Conservation (phyloP, 1,140 invertebrate species). For the Apis dorsata region DNA sequence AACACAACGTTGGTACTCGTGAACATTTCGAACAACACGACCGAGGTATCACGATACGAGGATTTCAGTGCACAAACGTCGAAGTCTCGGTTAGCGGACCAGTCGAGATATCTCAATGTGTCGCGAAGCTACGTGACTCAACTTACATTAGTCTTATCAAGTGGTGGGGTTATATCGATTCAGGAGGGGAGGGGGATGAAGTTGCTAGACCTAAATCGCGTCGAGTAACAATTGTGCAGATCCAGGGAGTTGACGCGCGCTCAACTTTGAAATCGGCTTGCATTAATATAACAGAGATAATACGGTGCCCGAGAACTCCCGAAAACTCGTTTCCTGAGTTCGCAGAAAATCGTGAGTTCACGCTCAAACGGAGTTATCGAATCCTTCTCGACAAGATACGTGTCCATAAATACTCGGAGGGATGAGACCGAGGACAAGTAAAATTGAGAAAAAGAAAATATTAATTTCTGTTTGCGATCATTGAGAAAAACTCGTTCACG, state of each 20-base stretch:
- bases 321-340: neutral
- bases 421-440: neutral
- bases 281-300: constrained; percentile 51
- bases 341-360: constrained; percentile 35
- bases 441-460: neutral
- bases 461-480: neutral
- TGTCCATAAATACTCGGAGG: neutral
- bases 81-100: neutral
- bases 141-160: constrained; percentile 63
- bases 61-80: neutral
- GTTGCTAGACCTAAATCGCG: constrained; percentile 56
- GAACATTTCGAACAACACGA: neutral
- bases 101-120: constrained; percentile 56
- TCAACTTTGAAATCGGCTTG: constrained; percentile 50
- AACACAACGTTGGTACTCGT: neutral
- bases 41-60: neutral
- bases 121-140: constrained; percentile 55
- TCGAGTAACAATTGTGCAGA: constrained; percentile 37
- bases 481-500: too few relatives aligned
- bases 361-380: constrained; percentile 33
- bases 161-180: neutral
- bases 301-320: constrained; percentile 7
- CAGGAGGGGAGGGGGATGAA: constrained; percentile 36
- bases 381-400: constrained; percentile 1
- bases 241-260: constrained; percentile 49